Conservation (phyloP, 2,113 vertebrate genomes). For the Mormyrus lacerda region DNA sequence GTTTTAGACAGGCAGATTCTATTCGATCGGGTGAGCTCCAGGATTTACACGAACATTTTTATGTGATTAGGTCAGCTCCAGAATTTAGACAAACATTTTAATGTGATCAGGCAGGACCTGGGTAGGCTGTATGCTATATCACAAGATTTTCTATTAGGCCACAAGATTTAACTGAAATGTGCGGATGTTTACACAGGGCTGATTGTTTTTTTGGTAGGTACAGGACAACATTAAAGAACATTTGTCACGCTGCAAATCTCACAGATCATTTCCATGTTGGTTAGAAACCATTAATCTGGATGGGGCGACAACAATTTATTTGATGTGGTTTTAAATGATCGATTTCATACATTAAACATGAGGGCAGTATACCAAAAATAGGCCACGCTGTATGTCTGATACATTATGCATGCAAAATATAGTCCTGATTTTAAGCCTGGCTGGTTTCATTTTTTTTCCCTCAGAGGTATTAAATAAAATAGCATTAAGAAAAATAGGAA, state of each 20-base stretch:
- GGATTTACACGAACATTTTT: neutral
- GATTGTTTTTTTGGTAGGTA: neutral
- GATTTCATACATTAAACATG: slow-evolving; percentile 12
- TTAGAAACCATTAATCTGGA: neutral
- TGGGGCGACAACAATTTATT: slow-evolving; percentile 1
- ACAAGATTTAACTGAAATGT: neutral
- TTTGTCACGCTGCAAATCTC: neutral
- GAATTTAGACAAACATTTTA: neutral
- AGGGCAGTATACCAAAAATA: neutral
- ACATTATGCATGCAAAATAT: neutral
- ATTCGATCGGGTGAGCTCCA: neutral
- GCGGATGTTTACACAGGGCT: neutral
- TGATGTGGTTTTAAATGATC: slow-evolving; percentile 8
- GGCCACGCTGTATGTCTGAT: neutral
- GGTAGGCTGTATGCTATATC: neutral
- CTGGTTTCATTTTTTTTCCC: neutral
- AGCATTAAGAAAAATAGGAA: slow-evolving; percentile 6
- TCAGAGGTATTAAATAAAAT: slow-evolving; percentile 6
- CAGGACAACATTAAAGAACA: neutral
- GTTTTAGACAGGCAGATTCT: neutral
- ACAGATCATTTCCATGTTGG: slow-evolving; percentile 1
- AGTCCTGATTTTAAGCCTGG: slow-evolving; percentile 1
- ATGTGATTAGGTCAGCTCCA: neutral
- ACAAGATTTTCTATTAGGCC: neutral
- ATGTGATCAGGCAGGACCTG: neutral